Evolutionary conservation across 2,113 vertebrate species (phyloP).

Genomic region (Fukomys damarensis): DNA sequence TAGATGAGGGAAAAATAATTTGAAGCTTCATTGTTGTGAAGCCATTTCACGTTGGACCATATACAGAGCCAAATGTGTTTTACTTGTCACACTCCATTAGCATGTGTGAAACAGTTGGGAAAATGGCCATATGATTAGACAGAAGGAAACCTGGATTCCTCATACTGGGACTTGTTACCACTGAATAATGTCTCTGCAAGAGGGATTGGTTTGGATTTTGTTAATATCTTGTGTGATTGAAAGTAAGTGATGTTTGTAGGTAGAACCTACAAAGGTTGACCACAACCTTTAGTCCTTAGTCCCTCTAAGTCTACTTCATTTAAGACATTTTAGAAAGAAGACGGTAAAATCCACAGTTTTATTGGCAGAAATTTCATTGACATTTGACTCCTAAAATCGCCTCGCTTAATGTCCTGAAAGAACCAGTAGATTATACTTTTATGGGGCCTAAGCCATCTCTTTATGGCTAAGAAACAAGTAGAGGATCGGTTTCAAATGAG

Average conservation of each 20-base stretch:
- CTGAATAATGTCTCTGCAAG: constrained; percentile 78
- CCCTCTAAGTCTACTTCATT: constrained; percentile 73
- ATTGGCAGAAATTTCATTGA: neutral
- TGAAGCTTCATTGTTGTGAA: constrained; percentile 80
- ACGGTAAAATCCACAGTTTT: constrained; percentile 10
- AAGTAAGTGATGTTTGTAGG: constrained; percentile 52
- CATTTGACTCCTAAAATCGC: neutral
- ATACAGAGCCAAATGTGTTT: constrained; percentile 81
- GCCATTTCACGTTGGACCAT: constrained; percentile 82
- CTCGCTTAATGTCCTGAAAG: neutral
- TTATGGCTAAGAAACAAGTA: neutral
- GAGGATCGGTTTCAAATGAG: neutral
- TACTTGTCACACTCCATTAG: constrained; percentile 84
- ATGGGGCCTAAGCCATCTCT: neutral
- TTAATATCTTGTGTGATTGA: constrained; percentile 74
- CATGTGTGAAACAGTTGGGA: constrained; percentile 84
- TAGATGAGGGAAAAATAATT: constrained; percentile 67
- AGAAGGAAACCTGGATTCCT: constrained; percentile 85
- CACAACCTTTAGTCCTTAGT: constrained; percentile 8
- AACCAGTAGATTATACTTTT: neutral
- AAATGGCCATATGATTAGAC: constrained; percentile 81
- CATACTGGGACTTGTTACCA: constrained; percentile 84
- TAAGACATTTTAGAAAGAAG: constrained; percentile 66
- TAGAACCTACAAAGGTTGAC: constrained; percentile 39
- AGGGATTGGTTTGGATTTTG: constrained; percentile 75